Percentiles rank a stretch among this genome's conserved stretches.
Evolutionary conservation across 1,140 invertebrate species (phyloP).

Genomic region (Teleogryllus occipitalis): DNA sequence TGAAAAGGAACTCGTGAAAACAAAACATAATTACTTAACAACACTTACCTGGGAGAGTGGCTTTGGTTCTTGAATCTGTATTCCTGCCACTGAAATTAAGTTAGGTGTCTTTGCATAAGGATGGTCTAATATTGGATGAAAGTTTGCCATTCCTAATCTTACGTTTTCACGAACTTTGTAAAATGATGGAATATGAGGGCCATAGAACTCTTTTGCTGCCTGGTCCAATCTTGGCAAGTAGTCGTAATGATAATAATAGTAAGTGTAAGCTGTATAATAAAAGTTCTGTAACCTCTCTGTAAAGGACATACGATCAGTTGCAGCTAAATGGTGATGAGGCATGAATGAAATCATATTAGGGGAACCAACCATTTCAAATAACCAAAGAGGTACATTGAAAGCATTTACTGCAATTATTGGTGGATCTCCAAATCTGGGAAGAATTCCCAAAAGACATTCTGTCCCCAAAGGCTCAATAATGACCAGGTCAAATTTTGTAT

Average conservation of each 20-base stretch:
- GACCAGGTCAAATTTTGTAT: slow-evolving; percentile 40
- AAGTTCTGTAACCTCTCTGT: slow-evolving; percentile 34
- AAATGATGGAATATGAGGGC: not conserved
- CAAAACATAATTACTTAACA: no score
- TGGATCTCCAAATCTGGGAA: slow-evolving; percentile 30
- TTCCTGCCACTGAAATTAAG: not conserved
- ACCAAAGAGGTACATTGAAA: not conserved
- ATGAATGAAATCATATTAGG: not conserved
- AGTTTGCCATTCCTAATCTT: not conserved
- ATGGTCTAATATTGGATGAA: not conserved
- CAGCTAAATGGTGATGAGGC: slow-evolving; percentile 33
- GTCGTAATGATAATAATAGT: not conserved
- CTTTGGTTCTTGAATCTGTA: not conserved
- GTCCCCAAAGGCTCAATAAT: slow-evolving; percentile 46
- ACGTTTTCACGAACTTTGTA: not conserved
- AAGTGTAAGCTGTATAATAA: not conserved
- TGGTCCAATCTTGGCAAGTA: not conserved
- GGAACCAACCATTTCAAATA: not conserved
- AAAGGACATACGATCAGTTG: slow-evolving; percentile 33
- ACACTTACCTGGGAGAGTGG: not conserved
- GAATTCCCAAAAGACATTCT: slow-evolving; percentile 45
- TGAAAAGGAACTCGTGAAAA: no score
- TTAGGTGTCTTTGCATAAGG: not conserved
- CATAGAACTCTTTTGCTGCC: not conserved
- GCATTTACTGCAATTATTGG: slow-evolving; percentile 32